These are phyloP conservation scores for Heliconius ethilla DNA, from an alignment of 2,888 invertebrate genomes.

Conservation along the genomic window DNA sequence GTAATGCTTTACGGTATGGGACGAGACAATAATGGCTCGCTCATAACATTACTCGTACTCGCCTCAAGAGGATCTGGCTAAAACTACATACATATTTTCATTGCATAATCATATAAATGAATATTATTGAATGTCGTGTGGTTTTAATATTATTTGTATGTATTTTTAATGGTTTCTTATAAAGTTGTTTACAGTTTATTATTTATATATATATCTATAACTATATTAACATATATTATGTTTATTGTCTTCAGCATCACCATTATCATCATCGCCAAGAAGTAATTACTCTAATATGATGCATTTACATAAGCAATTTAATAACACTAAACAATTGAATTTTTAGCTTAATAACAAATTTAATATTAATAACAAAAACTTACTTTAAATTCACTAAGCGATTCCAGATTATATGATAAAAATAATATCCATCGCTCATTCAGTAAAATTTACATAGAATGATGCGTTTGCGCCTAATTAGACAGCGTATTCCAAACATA, in stretches of 20 bases:
- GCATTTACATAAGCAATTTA: neutral
- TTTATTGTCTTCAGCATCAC: neutral
- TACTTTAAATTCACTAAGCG: conserved; percentile 39
- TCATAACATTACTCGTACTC: conserved; percentile 82
- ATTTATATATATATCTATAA: neutral
- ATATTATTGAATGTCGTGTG: neutral
- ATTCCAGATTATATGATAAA: conserved; percentile 45
- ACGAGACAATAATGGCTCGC: conserved; percentile 82
- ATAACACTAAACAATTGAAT: neutral
- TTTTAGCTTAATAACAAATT: neutral
- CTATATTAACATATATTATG: neutral
- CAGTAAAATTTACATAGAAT: conserved; percentile 70
- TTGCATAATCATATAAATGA: conserved; percentile 19
- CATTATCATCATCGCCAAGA: too few relatives aligned
- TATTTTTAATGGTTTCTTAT: neutral
- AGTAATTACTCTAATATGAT: too few relatives aligned
- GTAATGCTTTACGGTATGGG: conserved; percentile 82
- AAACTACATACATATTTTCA: conserved; percentile 37
- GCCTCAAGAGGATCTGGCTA: conserved; percentile 60
- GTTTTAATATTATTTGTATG: neutral
- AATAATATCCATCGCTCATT: conserved; percentile 49
- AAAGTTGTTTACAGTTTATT: neutral
- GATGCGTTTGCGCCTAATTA: conserved; percentile 70
- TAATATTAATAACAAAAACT: neutral
- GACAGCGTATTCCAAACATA: conserved; percentile 62